Evolutionary conservation across 2,113 vertebrate species (phyloP).

Genomic region (Cavia aperea): DNA sequence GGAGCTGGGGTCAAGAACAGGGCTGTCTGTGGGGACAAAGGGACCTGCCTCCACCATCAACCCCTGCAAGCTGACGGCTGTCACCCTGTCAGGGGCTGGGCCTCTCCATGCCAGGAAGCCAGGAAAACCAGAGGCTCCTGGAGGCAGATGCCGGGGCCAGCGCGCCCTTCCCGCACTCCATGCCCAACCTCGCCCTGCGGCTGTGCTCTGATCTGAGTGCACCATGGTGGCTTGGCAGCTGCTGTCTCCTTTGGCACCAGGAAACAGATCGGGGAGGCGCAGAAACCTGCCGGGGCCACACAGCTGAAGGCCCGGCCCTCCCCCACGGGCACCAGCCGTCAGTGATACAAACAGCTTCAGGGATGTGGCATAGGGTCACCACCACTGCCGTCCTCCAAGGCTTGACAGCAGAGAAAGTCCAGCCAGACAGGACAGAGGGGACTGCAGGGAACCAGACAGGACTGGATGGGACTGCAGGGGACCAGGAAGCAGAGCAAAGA

Average conservation of each 20-base stretch:
- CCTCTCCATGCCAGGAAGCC: neutral
- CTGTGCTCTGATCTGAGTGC: accelerated
- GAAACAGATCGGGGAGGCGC: neutral
- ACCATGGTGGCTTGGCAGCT: accelerated
- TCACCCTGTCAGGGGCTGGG: neutral
- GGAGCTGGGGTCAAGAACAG: neutral
- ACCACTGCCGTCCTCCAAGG: too few species aligned
- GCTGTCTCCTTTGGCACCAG: neutral
- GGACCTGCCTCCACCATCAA: neutral
- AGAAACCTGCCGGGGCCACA: neutral
- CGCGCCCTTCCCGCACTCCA: accelerated
- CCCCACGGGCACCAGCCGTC: too few species aligned
- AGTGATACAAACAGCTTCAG: neutral
- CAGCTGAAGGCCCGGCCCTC: neutral
- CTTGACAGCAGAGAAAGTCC: neutral
- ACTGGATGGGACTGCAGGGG: neutral
- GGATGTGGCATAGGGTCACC: neutral
- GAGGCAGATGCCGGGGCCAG: neutral
- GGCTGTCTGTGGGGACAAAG: neutral
- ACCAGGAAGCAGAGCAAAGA: neutral
- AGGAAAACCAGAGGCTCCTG: accelerated
- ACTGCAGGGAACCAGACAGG: neutral
- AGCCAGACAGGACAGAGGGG: neutral
- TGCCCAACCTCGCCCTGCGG: neutral
- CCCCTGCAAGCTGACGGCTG: accelerated